A percentile compares a stretch with the other conserved stretches of the same genome.
phyloP scores from a whole-genome alignment of 2,888 invertebrate genomes.

The Spilosoma lubricipeda region DNA sequence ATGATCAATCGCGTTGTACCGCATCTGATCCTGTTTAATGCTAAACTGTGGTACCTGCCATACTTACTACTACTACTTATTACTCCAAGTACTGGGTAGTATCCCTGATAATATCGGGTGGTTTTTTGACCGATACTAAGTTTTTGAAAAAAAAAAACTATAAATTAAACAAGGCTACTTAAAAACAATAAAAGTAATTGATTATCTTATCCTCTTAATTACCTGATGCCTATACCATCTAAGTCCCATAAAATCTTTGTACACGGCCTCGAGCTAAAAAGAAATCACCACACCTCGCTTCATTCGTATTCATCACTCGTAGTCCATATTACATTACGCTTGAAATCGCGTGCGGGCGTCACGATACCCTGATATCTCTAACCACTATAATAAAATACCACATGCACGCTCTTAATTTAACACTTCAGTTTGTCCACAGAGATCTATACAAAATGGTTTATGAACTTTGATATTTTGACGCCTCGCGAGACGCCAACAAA shows the following conservation, averaged over 20 bases:
- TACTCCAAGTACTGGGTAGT: not conserved
- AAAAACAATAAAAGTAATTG: constrained; percentile 41
- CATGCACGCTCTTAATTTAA: constrained; percentile 17
- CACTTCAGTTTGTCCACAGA: constrained; percentile 22
- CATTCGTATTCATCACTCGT: constrained; percentile 79
- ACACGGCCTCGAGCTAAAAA: constrained; percentile 61
- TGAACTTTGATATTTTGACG: constrained; percentile 75
- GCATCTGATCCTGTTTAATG: not conserved
- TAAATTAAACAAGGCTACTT: constrained; percentile 32
- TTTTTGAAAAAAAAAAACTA: not conserved
- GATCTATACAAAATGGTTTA: constrained; percentile 55
- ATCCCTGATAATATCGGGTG: too few species aligned
- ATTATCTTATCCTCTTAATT: constrained; percentile 46
- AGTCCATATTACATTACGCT: constrained; percentile 79
- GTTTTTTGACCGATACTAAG: not conserved
- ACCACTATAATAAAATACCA: constrained; percentile 38
- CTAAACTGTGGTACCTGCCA: not conserved
- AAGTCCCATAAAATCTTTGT: constrained; percentile 50
- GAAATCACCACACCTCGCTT: constrained; percentile 73
- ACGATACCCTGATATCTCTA: constrained; percentile 68
- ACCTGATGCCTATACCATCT: constrained; percentile 42
- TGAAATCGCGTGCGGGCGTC: constrained; percentile 77
- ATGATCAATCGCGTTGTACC: not conserved
- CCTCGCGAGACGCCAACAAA: constrained; percentile 75
- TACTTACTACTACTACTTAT: too few species aligned